Evolutionary conservation across 1,140 invertebrate species (phyloP).

Genomic region (Psix sp.): DNA sequence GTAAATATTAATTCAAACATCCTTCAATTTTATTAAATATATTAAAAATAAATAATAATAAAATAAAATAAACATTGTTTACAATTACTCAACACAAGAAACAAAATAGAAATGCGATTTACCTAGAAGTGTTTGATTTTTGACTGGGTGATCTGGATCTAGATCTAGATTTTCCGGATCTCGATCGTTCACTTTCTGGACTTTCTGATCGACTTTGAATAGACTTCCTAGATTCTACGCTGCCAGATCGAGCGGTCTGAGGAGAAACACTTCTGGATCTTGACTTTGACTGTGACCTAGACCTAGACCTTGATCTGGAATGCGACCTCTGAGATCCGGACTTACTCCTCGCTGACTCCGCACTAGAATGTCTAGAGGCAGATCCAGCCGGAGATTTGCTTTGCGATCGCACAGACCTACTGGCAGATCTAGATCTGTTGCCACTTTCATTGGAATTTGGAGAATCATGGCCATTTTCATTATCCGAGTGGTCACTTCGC

Average conservation of each 20-base stretch:
- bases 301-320: conserved; percentile 10
- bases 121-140: conserved; percentile 59
- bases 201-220: conserved; percentile 61
- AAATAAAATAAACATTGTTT: not conserved
- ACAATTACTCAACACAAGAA: not conserved
- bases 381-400: conserved; percentile 67
- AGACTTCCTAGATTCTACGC: conserved; percentile 71
- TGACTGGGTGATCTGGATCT: not conserved
- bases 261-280: conserved; percentile 67
- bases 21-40: conserved; percentile 13
- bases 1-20: no score
- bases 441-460: conserved; percentile 67
- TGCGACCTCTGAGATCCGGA: conserved; percentile 56
- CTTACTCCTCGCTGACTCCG: conserved; percentile 66
- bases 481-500: conserved; percentile 64
- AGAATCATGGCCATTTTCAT: conserved; percentile 61
- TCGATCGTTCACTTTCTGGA: conserved; percentile 61
- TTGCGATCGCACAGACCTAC: conserved; percentile 62
- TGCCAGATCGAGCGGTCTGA: conserved; percentile 65
- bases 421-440: conserved; percentile 65
- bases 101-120: not conserved
- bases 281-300: conserved; percentile 15
- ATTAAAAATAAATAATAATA: conserved; percentile 3
- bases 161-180: conserved; percentile 56
- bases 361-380: conserved; percentile 66